Evolutionary conservation across 2,113 vertebrate genomes (phyloP).

Genomic region (Globicephala melas): DNA sequence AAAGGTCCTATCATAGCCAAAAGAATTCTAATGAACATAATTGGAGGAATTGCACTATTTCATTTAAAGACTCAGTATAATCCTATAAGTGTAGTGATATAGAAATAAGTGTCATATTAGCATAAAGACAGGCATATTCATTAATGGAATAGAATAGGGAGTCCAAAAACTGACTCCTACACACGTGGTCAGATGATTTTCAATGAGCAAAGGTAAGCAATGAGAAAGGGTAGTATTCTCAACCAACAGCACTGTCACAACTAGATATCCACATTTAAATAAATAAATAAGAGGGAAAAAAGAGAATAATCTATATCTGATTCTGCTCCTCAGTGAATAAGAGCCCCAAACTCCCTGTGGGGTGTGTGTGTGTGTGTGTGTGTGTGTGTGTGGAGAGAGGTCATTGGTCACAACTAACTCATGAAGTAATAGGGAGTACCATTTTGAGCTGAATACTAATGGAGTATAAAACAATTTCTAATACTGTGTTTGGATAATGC

Average conservation of each 20-base stretch:
- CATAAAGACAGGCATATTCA: background rate
- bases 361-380: accelerated
- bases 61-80: background rate
- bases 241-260: background rate
- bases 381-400: no score
- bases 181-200: background rate
- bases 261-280: background rate
- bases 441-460: background rate
- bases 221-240: background rate
- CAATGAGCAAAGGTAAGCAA: background rate
- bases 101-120: background rate
- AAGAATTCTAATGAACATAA: background rate
- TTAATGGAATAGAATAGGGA: background rate
- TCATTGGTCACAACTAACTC: background rate
- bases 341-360: no score
- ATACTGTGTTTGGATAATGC: background rate
- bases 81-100: background rate
- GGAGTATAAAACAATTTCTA: background rate
- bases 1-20: background rate
- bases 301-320: background rate
- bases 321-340: background rate
- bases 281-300: background rate
- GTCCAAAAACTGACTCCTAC: background rate
- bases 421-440: background rate
- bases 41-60: background rate